These are phyloP conservation scores for Meles meles DNA, from an alignment of 2,113 vertebrate genomes.

Conservation along the genomic window DNA sequence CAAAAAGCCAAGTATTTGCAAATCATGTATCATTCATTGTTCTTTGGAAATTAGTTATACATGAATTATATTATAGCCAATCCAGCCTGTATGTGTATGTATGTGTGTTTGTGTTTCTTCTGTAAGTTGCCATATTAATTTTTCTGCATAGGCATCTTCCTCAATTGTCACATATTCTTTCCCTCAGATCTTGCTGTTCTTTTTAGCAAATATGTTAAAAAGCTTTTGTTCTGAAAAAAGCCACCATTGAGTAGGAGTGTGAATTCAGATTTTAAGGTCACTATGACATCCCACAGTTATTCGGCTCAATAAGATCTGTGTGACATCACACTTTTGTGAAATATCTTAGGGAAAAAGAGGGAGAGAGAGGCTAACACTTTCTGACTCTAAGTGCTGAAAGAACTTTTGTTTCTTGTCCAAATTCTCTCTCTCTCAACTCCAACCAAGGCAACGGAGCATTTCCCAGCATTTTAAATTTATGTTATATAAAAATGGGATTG, in stretches of 20 bases:
- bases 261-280: slow-evolving; percentile 71
- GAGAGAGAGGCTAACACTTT: neutral
- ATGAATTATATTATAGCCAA: neutral
- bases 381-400: slow-evolving; percentile 41
- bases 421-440: neutral
- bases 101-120: neutral
- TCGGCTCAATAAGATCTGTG: slow-evolving; percentile 55
- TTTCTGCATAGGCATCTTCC: neutral
- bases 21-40: neutral
- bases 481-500: neutral
- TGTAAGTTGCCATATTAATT: slow-evolving; percentile 7
- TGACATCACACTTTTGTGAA: slow-evolving; percentile 69
- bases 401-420: slow-evolving; percentile 53
- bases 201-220: slow-evolving; percentile 51
- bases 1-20: neutral
- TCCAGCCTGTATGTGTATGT: neutral
- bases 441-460: neutral
- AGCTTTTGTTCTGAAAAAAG: slow-evolving; percentile 59
- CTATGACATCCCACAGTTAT: slow-evolving; percentile 42
- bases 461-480: neutral
- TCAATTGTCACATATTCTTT: slow-evolving; percentile 4
- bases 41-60: slow-evolving; percentile 16
- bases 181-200: slow-evolving; percentile 33
- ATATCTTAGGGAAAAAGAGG: neutral
- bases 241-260: slow-evolving; percentile 62